A percentile compares a stretch with the other conserved stretches of the same genome.
These are phyloP conservation scores for Catalaphyllia jardinei DNA, from an alignment of 64 coral and sea anemone genomes.

Conservation along the genomic window DNA sequence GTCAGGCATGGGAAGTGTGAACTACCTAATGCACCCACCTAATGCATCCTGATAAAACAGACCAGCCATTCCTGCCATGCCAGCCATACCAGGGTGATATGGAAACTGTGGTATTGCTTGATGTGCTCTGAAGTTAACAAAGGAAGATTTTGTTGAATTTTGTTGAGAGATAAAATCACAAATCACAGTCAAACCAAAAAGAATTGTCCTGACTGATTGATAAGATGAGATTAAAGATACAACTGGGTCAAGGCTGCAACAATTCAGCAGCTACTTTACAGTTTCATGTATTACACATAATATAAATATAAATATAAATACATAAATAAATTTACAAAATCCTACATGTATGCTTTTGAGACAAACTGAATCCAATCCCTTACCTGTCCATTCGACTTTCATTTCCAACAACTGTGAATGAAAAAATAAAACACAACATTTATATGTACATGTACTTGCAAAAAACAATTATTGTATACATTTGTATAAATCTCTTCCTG, in stretches of 20 bases:
- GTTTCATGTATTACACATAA: too few relatives aligned
- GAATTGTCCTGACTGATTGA: too few relatives aligned
- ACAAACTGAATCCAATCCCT: neutral
- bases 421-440: neutral
- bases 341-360: too few relatives aligned
- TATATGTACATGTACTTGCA: neutral
- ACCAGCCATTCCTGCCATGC: conserved; percentile 26
- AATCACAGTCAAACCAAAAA: too few relatives aligned
- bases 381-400: conserved; percentile 39
- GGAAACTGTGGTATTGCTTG: conserved; percentile 20
- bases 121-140: conserved; percentile 6
- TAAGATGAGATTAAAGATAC: too few relatives aligned
- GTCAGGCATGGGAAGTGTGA: neutral
- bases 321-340: too few relatives aligned
- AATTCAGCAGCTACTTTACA: too few relatives aligned
- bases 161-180: too few relatives aligned
- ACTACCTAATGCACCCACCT: neutral
- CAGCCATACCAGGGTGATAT: conserved; percentile 28
- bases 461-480: too few relatives aligned
- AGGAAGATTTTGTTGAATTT: neutral
- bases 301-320: too few relatives aligned
- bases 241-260: too few relatives aligned
- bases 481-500: too few relatives aligned
- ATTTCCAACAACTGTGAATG: conserved; percentile 12
- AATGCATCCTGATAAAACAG: conserved; percentile 35